Evolutionary conservation across 1,140 invertebrate species (phyloP).

Genomic region (Rhyzopertha dominica): DNA sequence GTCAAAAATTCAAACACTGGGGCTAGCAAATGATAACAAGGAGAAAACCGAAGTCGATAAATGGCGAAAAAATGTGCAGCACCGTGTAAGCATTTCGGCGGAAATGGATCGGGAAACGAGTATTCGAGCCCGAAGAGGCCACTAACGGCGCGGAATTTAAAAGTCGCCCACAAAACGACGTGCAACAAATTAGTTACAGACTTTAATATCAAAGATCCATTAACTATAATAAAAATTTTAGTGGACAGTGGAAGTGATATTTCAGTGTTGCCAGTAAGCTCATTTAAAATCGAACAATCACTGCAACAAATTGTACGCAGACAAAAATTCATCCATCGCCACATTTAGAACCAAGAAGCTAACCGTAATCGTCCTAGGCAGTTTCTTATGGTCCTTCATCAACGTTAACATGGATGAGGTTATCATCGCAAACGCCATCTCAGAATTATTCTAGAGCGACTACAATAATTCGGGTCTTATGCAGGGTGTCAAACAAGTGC

Average conservation of each 20-base stretch:
- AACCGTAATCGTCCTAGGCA: background rate
- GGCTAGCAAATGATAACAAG: no score
- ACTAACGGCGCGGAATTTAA: background rate
- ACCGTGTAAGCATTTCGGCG: no score
- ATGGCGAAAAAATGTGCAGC: constrained; percentile 26
- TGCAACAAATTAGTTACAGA: no score
- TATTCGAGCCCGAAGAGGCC: no score
- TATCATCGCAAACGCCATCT: constrained; percentile 24
- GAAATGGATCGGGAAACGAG: no score
- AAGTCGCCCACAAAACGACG: background rate
- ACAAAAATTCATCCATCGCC: background rate
- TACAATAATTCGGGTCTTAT: constrained; percentile 27
- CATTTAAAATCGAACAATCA: no score
- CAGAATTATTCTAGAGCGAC: constrained; percentile 26
- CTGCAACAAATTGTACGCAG: background rate
- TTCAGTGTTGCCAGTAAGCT: constrained; percentile 31
- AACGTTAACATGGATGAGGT: constrained; percentile 14
- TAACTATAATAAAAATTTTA: background rate
- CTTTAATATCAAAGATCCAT: background rate
- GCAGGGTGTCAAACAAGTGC: no score
- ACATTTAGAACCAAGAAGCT: background rate
- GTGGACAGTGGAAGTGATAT: constrained; percentile 1
- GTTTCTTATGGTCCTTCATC: constrained; percentile 17
- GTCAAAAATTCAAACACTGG: no score
- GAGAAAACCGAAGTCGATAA: no score